phyloP scores from a whole-genome alignment of 2,797 vertebrate species.

The Artibeus jamaicensis region DNA sequence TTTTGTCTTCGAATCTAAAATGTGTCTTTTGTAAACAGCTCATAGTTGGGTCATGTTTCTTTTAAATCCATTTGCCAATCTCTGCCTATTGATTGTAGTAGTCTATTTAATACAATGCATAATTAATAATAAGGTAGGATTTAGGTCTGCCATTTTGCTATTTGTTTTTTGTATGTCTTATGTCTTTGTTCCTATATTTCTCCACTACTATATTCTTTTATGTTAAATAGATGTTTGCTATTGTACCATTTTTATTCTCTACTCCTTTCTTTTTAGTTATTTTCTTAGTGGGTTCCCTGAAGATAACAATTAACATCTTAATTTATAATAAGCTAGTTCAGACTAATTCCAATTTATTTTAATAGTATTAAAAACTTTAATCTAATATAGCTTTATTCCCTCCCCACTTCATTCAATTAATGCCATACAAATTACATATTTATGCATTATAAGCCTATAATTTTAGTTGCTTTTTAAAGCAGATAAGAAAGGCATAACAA shows the following conservation, averaged over 20 bases:
- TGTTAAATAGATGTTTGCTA: background rate
- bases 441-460: background rate
- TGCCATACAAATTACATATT: conserved; percentile 18
- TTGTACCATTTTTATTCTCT: background rate
- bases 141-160: background rate
- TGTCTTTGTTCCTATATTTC: background rate
- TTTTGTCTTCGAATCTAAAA: conserved; percentile 13
- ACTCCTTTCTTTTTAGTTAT: background rate
- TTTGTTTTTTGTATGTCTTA: background rate
- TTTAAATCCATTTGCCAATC: background rate
- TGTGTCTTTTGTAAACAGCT: background rate
- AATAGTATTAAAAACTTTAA: conserved; percentile 15
- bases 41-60: background rate
- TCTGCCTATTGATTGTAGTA: background rate
- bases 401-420: background rate
- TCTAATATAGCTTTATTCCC: background rate
- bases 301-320: conserved; percentile 48
- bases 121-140: background rate
- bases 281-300: background rate
- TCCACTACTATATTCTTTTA: background rate
- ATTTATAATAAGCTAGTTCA: conserved; percentile 27
- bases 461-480: conserved; percentile 30
- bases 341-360: conserved; percentile 3
- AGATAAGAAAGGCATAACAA: background rate
- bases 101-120: background rate